phyloP scores from a whole-genome alignment of 2,888 invertebrate species.

The Macropis europaea region DNA sequence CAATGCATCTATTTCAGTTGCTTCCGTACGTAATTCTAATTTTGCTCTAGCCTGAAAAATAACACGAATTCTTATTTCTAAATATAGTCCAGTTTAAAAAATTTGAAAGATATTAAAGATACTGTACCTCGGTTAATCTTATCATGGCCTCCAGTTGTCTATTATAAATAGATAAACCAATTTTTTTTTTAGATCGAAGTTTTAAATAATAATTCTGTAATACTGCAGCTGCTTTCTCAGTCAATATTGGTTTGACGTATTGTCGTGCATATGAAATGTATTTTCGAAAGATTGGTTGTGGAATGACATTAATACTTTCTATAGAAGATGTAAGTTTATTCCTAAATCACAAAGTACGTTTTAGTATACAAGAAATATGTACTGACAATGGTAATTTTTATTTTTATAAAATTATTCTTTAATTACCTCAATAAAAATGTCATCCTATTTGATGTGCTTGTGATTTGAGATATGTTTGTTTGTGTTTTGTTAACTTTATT shows the following conservation, averaged over 20 bases:
- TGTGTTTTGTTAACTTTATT: constrained; percentile 53
- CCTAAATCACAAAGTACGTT: constrained; percentile 39
- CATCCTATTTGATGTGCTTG: background rate
- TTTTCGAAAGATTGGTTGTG: constrained; percentile 89
- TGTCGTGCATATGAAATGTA: constrained; percentile 95
- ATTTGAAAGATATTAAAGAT: constrained; percentile 5
- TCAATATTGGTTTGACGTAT: constrained; percentile 91
- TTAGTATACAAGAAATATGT: background rate
- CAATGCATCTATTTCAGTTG: constrained; percentile 89
- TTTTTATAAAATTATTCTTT: background rate
- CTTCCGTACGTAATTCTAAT: constrained; percentile 90
- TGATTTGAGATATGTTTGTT: constrained; percentile 13
- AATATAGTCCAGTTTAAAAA: background rate
- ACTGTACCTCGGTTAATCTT: constrained; percentile 85
- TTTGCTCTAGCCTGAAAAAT: constrained; percentile 90
- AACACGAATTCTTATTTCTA: background rate
- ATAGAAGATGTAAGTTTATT: constrained; percentile 55
- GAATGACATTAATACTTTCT: constrained; percentile 84
- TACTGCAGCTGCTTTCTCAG: constrained; percentile 85
- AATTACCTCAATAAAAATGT: constrained; percentile 45
- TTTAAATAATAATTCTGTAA: constrained; percentile 91
- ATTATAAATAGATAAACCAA: constrained; percentile 89
- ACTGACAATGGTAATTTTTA: background rate
- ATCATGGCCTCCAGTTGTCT: constrained; percentile 95
- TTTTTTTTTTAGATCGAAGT: constrained; percentile 85